Base-by-base conservation (phyloP, 1,140 invertebrate genomes). In the Octopus sinensis region DNA sequence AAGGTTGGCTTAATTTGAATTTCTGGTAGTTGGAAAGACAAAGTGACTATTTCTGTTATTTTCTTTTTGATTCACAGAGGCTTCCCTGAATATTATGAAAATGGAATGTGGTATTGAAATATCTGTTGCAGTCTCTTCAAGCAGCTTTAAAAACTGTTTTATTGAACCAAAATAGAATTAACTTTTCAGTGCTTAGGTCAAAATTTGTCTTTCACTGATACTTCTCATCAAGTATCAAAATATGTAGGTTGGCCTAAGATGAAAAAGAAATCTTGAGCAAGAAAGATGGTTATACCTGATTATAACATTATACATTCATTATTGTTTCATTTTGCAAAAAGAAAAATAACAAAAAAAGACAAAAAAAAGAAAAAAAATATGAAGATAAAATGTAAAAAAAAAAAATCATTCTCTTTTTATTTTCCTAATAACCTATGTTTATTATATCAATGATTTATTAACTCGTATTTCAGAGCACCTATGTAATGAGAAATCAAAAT, bases 41-140 rank as follows among this genome's bases (percentile, higher is more conserved):
- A 73, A 10, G 30, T 6, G 30, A 73, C 5, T 73, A 6, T 73
- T 13, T 5, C 68, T 73, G 30, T 7, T 73, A 73, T 73, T 23
- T 73, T 73, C 30, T 23, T 73, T 73, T 73, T 73, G 68, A 73
- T 73, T 73, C 68, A 73, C 68, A 73, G 68, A 73, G 30, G 68
- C 68, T 73, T 73, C 68, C 68, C 30, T 73, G 13, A 73, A 73
- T n/a, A 23, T 73, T n/a, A 73, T 17, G 13, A 23, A 73, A 73
- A 73, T 73, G 13, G 13, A 5, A 73, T 73, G 68, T 17, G 7
- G 6, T 73, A 13, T 73, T 12, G 9, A 62, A 12, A 43, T 43
- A 43, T 73, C 17, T 73, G 68, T 73, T 73, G 17, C 13, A 73
- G 30, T 73, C 30, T 73, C 68, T 73, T 73, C 30, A 5, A n/a